Evolutionary conservation across 2,797 vertebrate genomes (phyloP).

Genomic region (Jordanella pulchra): DNA sequence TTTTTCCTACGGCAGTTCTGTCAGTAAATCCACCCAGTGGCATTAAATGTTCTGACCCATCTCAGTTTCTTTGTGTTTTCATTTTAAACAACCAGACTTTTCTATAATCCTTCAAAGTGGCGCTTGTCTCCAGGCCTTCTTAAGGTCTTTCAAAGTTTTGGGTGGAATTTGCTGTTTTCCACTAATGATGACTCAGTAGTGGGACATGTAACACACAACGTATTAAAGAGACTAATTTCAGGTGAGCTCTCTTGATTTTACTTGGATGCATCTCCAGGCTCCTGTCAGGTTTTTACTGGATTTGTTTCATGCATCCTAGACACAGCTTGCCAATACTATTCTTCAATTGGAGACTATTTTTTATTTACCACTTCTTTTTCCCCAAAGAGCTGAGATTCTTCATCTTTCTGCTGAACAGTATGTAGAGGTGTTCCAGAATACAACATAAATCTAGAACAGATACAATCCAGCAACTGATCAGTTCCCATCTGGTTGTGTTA

Average conservation of each 20-base stretch:
- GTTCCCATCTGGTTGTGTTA: not conserved
- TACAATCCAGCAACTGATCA: not conserved
- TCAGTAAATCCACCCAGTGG: not conserved
- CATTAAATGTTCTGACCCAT: not conserved
- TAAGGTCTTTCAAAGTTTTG: not conserved
- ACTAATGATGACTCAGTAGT: not conserved
- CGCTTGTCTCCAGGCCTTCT: not conserved
- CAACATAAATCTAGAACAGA: not conserved
- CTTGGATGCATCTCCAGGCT: not conserved
- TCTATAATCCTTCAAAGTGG: not conserved
- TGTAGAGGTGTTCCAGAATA: not conserved
- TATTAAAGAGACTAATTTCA: not conserved
- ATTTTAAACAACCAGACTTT: not conserved
- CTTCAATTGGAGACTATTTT: not conserved
- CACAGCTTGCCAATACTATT: not conserved
- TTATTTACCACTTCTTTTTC: not conserved
- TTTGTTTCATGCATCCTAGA: not conserved
- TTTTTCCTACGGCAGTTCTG: not conserved
- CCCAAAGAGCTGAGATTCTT: not conserved
- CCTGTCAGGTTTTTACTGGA: not conserved
- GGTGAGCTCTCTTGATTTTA: not conserved
- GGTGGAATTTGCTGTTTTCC: not conserved
- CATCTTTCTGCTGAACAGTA: not conserved
- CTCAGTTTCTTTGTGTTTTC: not conserved
- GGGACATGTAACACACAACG: not conserved